These are phyloP conservation scores for Triops longicaudatus DNA, from an alignment of 1,140 invertebrate species.

Conservation along the genomic window DNA sequence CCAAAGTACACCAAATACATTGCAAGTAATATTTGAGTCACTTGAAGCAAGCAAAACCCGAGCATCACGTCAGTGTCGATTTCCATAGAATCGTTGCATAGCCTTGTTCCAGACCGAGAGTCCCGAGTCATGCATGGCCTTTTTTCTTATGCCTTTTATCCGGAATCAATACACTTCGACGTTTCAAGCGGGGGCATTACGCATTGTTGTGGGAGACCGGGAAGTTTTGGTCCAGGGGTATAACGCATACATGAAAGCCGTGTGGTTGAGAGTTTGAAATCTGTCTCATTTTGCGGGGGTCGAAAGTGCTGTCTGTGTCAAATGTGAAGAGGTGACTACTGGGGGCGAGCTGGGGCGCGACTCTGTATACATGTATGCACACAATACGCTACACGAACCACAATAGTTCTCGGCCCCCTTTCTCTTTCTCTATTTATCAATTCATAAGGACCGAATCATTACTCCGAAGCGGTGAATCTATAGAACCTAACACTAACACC, in stretches of 20 bases:
- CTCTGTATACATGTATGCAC: too few relatives aligned
- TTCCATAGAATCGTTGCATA: background rate
- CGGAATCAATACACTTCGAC: background rate
- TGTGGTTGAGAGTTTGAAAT: background rate
- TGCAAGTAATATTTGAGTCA: background rate
- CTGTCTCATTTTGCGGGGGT: background rate
- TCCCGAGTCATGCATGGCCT: background rate
- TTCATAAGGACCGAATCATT: conserved; percentile 8
- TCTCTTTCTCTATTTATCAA: conserved; percentile 8
- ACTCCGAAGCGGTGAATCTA: background rate
- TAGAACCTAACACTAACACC: conserved; percentile 6
- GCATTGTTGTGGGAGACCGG: background rate
- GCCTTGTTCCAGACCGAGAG: background rate
- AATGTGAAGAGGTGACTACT: background rate
- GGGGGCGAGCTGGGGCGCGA: background rate
- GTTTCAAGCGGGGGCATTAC: background rate
- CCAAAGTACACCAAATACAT: too few relatives aligned
- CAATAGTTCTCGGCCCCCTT: background rate
- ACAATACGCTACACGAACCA: background rate
- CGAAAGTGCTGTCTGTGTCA: background rate
- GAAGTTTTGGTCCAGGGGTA: too few relatives aligned
- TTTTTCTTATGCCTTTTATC: background rate
- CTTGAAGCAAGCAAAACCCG: background rate
- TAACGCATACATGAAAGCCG: background rate
- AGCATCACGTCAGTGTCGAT: conserved; percentile 1